These are phyloP conservation scores for Lineus longissimus DNA, from an alignment of 1,140 invertebrate species.

Conservation along the genomic window DNA sequence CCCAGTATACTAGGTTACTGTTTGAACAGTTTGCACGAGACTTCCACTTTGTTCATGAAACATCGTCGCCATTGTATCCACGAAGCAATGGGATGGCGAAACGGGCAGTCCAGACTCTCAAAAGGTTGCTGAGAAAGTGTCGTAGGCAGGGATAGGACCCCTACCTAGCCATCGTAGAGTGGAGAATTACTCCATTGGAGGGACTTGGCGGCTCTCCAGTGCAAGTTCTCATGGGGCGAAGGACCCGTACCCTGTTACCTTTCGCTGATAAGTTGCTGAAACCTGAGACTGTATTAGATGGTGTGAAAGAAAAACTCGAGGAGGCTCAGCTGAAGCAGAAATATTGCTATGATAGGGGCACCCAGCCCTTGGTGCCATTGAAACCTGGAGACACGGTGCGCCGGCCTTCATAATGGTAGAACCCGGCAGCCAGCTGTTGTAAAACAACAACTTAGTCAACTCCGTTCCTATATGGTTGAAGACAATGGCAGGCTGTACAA, in stretches of 20 bases:
- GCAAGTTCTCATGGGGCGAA: conserved; percentile 12
- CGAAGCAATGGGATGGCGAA: conserved; percentile 25
- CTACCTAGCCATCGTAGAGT: conserved; percentile 13
- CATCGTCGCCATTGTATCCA: conserved; percentile 20
- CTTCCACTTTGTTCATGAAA: conserved; percentile 23
- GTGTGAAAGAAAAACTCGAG: neutral
- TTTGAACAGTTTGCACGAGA: conserved; percentile 25
- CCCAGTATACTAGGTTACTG: conserved; percentile 24
- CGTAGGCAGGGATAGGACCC: conserved; percentile 11
- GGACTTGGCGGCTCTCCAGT: conserved; percentile 10
- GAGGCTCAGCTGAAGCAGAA: neutral
- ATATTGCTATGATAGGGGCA: neutral
- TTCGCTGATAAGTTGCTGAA: conserved; percentile 2
- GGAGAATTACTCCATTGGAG: conserved; percentile 17
- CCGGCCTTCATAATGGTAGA: neutral
- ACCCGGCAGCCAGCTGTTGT: neutral
- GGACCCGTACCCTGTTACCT: conserved; percentile 9
- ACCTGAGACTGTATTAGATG: neutral
- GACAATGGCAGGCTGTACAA: neutral
- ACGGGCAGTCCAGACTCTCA: conserved; percentile 20
- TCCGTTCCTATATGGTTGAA: conserved; percentile 6
- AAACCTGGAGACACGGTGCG: neutral
- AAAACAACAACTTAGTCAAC: neutral
- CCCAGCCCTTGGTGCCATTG: neutral
- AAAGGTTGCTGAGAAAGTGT: conserved; percentile 16